Conservation (phyloP, 1,140 invertebrate genomes). For the Drosophila tsacasi region DNA sequence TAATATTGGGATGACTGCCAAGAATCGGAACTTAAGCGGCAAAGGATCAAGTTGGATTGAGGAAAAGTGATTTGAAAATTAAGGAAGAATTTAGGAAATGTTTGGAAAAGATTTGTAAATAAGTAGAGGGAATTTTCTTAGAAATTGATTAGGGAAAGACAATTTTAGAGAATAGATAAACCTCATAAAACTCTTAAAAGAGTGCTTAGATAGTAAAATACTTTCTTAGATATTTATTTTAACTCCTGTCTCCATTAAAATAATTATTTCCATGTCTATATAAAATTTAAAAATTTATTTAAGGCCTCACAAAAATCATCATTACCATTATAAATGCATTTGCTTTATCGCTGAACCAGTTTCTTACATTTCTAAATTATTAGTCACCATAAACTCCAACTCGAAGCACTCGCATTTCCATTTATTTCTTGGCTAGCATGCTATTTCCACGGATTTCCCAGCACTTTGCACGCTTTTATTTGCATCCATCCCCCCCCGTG, state of each 20-base stretch:
- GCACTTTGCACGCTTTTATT: conserved; percentile 50
- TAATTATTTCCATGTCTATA: no score
- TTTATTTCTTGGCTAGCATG: conserved; percentile 50
- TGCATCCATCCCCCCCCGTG: conserved; percentile 2
- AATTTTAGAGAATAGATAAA: no score
- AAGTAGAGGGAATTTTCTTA: neutral
- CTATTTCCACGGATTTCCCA: conserved; percentile 71
- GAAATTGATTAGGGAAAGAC: no score
- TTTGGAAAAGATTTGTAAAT: neutral
- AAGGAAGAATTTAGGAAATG: neutral
- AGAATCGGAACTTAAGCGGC: conserved; percentile 10
- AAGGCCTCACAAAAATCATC: neutral
- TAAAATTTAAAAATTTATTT: neutral
- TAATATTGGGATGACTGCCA: conserved; percentile 31
- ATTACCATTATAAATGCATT: neutral
- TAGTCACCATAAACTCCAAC: conserved; percentile 13
- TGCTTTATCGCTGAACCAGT: conserved; percentile 10
- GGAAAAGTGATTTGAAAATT: conserved; percentile 7
- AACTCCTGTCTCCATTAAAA: no score
- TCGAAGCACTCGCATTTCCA: conserved; percentile 19
- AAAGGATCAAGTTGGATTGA: conserved; percentile 20
- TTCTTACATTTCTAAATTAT: conserved; percentile 6
- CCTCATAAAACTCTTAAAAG: no score
- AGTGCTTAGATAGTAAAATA: neutral
- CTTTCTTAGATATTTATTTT: no score